Base-by-base conservation (phyloP, 2,113 vertebrate genomes). In the Neogobius melanostomus region DNA sequence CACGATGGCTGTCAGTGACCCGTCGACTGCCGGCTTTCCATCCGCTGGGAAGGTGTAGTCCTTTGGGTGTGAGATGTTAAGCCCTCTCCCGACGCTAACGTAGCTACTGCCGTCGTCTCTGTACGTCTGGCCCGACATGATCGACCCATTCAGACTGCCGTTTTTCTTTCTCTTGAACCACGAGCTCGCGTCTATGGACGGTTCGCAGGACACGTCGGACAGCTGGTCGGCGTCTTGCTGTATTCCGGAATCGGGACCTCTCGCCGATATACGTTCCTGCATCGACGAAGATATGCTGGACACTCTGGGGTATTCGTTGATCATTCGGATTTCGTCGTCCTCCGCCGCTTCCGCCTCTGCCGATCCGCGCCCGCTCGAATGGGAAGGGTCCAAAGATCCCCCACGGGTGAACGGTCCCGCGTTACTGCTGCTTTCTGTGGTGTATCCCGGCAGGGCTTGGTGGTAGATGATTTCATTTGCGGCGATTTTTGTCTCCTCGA, bases 241-340 rank as follows among this genome's bases (percentile, higher is more conserved):
- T 91, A 99, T 99, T 59, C 98, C 98, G 0, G 97, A 99, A 82
- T 99, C 97, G 0, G 98, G 97, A 42, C 98, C 98, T 0, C 98
- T 93, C 65, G 96, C 95, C 0, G 95, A 95, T 8, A 96, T 93
- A 64, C 95, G 95, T 66, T 96, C 96, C 83, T 96, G 95, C 92
- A 98, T 93, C 45, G 97, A 98, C 12, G 98, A 95, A 0, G 96
- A 94, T 82, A 98, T 95, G 68, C 96, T 98, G 76, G 97, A 95
- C 79, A 98, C 95, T 0, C 96, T 93, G 0, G 97, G 98, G 75
- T 97, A 96, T 86, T 99, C 98, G 0, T 98, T 99, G 72, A 99
- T 99, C 98, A 99, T 99, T 48, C 98, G 93, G 72, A 99, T 99
- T 88, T 99, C 97, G 0, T 99, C 97, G 0, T 99, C 98, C 65